Base-by-base conservation (phyloP, 1,140 invertebrate species). In the Luehdorfia chinensis region DNA sequence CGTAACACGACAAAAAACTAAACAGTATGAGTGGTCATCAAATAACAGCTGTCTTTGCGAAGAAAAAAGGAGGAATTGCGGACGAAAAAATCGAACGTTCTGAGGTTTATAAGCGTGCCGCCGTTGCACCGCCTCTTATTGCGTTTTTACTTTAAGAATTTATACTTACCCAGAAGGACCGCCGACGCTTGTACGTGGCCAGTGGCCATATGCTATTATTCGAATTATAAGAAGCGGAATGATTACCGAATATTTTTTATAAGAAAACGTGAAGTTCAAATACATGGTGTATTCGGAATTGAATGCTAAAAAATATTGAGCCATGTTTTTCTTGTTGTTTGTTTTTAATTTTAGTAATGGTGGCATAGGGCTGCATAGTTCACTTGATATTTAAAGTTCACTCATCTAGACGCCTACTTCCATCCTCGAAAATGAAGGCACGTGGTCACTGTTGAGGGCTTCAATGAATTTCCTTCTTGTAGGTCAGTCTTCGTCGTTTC, bases 11-110 rank as follows among this genome's bases (percentile, higher is more conserved):
- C 50, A 84, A 76, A 78, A 81, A 67, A 56, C 25, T 7, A 57
- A 53, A 63, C 59, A 44, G 47, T 60, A 69, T 50, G 75, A 84
- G 74, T 81, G 79, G 79, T 84, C 77, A 76, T 73, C 72, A 65
- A 66, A 77, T 64, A 72, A 69, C 79, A 84, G 75, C 74, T 84
- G 79, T 64, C 52, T 63, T 67, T 49, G 32, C 51, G 53, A 59
- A 67, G 71, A 62, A 44, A 54, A 37, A 56, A 61, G 66, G 70
- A 75, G 66, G 70, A 75, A 79, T 73, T 62, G 41, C 33, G 54
- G 41, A 58, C 47, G 13, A 28, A 43, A 43, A 43, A 43, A 55
- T 66, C 57, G 52, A 66, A 64, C 58, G 65, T 59, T 57, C 57
- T 50, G 67, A 64, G 59, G 65, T 59, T 57, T 32, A 41, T 76